Evolutionary conservation across 2,888 invertebrate species (phyloP), one percentile per base, ranked within the genome.

Genomic region (Saturnia pavonia): DNA sequence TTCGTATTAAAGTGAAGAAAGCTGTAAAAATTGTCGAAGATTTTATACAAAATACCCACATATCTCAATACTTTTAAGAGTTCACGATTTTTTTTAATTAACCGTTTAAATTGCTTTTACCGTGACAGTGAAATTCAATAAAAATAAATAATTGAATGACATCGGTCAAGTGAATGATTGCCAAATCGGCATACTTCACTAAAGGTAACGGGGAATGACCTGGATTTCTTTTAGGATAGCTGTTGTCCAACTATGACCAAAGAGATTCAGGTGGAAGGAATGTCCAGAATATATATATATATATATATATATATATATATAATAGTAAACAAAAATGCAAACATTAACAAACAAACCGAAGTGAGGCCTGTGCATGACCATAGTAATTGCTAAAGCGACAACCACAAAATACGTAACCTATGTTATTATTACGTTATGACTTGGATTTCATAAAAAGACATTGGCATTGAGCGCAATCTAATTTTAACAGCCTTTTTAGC

Each of bases 391-490:
- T 34, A 43, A 48, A 63, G 51, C 25, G 48, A 71, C 42, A 69
- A 63, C 51, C 60, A 45, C 40, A 27, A 7, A 65, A 40, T 11
- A 60, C 42, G 54, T 40, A 45, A 63, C 60, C 57, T 40, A 22
- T 45, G 67, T 45, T 60, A 43, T 57, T 54, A 63, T 71, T 66
- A 68, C 65, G 25, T 73, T 73, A 75, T 75, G 71, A 74, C 72
- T 71, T 70, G 73, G 73, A 81, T 83, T 85, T 83, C 80, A 79
- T 78, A 76, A 73, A 76, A 79, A 81, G 82, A 81, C 84, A 85
- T 83, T 86, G 86, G 83, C 87, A 86, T 85, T 86, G 85, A 82
- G 74, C 72, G 68, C 74, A 77, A 76, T 71, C 27, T 66, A 27
- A 78, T 79, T 78, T 74, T 71, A 72, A 68, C 74, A 71, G 63